Percentiles rank a stretch among this genome's conserved stretches.
These are phyloP conservation scores for Sturmia bella DNA, from an alignment of 2,888 invertebrate genomes.

Conservation along the genomic window DNA sequence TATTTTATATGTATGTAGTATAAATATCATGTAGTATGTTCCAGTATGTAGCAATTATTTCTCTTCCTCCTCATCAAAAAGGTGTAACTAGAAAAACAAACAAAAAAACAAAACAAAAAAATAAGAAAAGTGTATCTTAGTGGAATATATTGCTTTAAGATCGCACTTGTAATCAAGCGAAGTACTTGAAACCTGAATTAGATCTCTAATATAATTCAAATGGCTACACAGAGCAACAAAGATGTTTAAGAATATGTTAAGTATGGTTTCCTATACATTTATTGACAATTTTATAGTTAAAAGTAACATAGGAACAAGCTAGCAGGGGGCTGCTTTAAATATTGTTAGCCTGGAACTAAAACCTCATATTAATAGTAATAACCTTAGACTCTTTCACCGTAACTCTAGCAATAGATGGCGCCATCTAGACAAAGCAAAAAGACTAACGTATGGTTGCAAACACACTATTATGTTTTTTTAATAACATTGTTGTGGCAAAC, in stretches of 20 bases:
- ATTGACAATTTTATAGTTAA: too few relatives aligned
- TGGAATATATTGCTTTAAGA: slow-evolving; percentile 50
- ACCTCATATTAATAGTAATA: too few relatives aligned
- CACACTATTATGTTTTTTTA: too few relatives aligned
- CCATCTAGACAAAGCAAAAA: too few relatives aligned
- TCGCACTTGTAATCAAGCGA: slow-evolving; percentile 52
- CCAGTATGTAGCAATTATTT: slow-evolving; percentile 67
- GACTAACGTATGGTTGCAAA: too few relatives aligned
- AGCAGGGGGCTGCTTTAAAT: too few relatives aligned
- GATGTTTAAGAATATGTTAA: background rate
- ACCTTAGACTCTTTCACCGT: too few relatives aligned
- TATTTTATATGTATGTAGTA: slow-evolving; percentile 24
- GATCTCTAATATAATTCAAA: slow-evolving; percentile 50
- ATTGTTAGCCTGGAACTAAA: too few relatives aligned
- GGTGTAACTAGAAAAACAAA: slow-evolving; percentile 59
- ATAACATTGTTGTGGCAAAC: too few relatives aligned
- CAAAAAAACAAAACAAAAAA: background rate
- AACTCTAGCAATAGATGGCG: too few relatives aligned
- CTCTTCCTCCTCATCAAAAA: slow-evolving; percentile 62
- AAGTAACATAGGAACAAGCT: too few relatives aligned
- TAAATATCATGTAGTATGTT: slow-evolving; percentile 42
- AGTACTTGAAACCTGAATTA: slow-evolving; percentile 57
- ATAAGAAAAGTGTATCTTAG: slow-evolving; percentile 4
- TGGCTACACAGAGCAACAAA: slow-evolving; percentile 21
- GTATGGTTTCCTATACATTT: too few relatives aligned